phyloP scores from a whole-genome alignment of 2,888 invertebrate species.

The Netelia melanura region DNA sequence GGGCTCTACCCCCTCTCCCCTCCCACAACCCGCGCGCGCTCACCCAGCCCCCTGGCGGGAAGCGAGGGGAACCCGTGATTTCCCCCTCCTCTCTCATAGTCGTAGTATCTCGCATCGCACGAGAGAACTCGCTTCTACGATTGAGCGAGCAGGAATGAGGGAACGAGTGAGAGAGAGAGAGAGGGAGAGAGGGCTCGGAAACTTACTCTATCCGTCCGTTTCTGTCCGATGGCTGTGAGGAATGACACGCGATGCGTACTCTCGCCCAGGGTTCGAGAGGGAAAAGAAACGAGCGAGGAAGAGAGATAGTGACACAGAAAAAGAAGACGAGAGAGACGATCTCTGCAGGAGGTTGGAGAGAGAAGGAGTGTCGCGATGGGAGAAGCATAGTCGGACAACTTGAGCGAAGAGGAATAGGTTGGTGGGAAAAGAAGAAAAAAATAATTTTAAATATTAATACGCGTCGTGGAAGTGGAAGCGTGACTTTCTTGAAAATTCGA shows the following conservation, averaged over 20 bases:
- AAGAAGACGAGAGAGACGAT: slow-evolving; percentile 25
- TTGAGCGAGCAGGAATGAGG: slow-evolving; percentile 14
- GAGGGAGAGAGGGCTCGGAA: slow-evolving; percentile 12
- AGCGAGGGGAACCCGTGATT: slow-evolving; percentile 78
- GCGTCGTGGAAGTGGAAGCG: slow-evolving; percentile 23
- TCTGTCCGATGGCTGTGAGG: slow-evolving; percentile 75
- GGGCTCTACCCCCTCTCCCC: slow-evolving; percentile 70
- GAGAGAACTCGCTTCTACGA: slow-evolving; percentile 47
- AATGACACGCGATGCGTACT: slow-evolving; percentile 75
- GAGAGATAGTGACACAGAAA: slow-evolving; percentile 44
- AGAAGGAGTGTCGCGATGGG: neutral
- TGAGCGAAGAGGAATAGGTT: neutral
- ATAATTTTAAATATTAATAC: neutral
- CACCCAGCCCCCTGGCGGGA: slow-evolving; percentile 47
- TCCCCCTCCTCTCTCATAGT: slow-evolving; percentile 72
- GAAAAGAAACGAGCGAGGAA: slow-evolving; percentile 71
- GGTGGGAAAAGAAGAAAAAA: slow-evolving; percentile 7
- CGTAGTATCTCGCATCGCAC: slow-evolving; percentile 49
- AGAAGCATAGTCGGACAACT: slow-evolving; percentile 8
- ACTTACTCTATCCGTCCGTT: slow-evolving; percentile 33
- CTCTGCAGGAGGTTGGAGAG: slow-evolving; percentile 40
- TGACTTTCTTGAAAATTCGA: slow-evolving; percentile 24
- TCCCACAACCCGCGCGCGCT: slow-evolving; percentile 40
- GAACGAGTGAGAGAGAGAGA: slow-evolving; percentile 15
- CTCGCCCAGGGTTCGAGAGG: slow-evolving; percentile 47